These are phyloP conservation scores for Trematomus loennbergii DNA, from an alignment of 2,113 vertebrate genomes.

Conservation along the genomic window DNA sequence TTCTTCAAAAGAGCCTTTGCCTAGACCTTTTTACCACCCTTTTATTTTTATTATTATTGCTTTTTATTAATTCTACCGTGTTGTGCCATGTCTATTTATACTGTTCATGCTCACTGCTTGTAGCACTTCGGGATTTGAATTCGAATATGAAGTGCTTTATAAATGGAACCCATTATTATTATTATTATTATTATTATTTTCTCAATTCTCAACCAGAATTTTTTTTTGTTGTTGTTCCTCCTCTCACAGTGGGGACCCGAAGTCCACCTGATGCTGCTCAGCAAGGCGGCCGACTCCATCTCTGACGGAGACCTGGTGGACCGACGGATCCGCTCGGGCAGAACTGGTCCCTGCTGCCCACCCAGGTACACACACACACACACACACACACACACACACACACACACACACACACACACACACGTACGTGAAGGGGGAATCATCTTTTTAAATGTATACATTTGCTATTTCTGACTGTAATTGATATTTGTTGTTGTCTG, in stretches of 20 bases:
- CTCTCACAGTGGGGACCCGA: conserved; percentile 86
- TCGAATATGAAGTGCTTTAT: no score
- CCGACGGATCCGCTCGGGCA: conserved; percentile 91
- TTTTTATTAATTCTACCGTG: no score
- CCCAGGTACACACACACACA: conserved; percentile 85
- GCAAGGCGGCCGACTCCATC: conserved; percentile 96
- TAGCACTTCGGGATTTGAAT: no score
- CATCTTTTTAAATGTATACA: not conserved
- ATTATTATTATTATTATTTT: no score
- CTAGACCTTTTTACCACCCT: no score
- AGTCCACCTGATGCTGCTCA: conserved; percentile 95
- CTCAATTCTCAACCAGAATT: not conserved
- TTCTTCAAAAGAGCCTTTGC: no score
- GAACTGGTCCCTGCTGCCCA: conserved; percentile 94
- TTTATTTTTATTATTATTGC: no score
- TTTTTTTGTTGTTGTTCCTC: rapidly evolving
- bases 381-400: not conserved
- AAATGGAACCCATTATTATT: no score
- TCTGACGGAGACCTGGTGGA: conserved; percentile 96
- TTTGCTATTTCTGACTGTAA: not conserved
- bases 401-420: not conserved
- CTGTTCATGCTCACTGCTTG: no score
- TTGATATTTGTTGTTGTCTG: no score
- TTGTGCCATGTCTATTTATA: no score
- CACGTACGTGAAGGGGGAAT: not conserved